Base-by-base conservation (phyloP, 2,797 vertebrate genomes). In the Centroberyx gerrardi region DNA sequence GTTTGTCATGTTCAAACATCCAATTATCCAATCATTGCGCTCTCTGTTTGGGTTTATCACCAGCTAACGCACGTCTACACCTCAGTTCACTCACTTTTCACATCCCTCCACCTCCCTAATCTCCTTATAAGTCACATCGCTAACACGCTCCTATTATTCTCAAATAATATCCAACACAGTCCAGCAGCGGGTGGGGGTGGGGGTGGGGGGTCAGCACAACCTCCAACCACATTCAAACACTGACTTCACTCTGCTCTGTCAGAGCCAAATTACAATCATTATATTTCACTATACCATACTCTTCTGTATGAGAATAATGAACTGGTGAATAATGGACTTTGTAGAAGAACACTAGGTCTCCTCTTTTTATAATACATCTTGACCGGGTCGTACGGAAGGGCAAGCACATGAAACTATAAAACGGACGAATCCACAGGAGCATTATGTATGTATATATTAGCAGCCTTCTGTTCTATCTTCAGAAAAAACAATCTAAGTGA, bases 71-170 rank as follows among this genome's bases (percentile, higher is more conserved):
- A 53, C 46, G 52, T 64, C 51, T 44, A 38, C 55, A 72, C 28
- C 55, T 51, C 22, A 10, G 38, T 53, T 51, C 1, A 4, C 76
- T 76, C 65, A 49, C 56, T 44, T n/a, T 60, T 52, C 46, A 55
- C 48, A 63, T 5, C 74, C 44, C 59, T 51, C 42, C 7, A 5
- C 51, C 65, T 74, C 48, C 10, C 15, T 63, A 68, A 68, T 71
- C 59, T 67, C 68, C 48, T 55, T 53, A 33, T 61, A 69, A 72
- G 33, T 71, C 58, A 62, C 36, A 54, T 62, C 62, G 64, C 72
- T 69, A 27, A 64, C 48, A 22, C 58, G 8, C 46, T 63, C 42
- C 49, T 22, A 77, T 72, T 71, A 68, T 74, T 74, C 28, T 76
- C 68, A 15, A 46, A 28, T 52, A 48, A 69, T 12, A 55, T 80